Conservation (phyloP, 1,140 invertebrate genomes). For the Procambarus clarkii region DNA sequence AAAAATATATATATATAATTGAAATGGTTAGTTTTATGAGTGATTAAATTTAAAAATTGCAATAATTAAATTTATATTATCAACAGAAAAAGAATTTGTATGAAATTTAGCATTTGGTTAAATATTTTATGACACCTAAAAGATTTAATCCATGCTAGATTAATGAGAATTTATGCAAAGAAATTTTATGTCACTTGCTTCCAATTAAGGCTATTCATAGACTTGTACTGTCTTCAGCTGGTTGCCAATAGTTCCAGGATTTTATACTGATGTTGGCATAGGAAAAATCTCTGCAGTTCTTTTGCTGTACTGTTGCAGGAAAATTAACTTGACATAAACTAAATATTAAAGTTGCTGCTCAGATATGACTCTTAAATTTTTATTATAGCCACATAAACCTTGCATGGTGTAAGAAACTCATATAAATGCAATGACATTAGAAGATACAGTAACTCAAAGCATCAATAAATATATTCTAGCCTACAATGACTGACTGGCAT, state of each 20-base stretch:
- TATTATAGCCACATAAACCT: not conserved
- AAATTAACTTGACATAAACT: not conserved
- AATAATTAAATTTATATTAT: no score
- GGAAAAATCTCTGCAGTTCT: not conserved
- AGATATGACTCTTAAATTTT: not conserved
- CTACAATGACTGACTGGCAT: not conserved
- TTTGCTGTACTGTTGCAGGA: not conserved
- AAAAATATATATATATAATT: no score
- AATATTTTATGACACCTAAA: no score
- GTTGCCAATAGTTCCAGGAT: no score
- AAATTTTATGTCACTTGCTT: not conserved
- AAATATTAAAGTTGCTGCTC: not conserved
- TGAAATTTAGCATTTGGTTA: no score
- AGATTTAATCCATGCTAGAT: no score
- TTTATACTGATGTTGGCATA: no score
- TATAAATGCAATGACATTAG: not conserved
- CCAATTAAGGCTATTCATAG: not conserved
- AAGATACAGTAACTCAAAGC: not conserved
- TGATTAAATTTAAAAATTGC: no score
- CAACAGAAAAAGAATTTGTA: no score
- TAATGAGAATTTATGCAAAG: not conserved
- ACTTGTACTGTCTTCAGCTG: not conserved
- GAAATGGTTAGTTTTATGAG: no score
- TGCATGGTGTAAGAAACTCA: no score
- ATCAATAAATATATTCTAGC: not conserved